Evolutionary conservation across 53 echinoderm and acorn worm genomes (phyloP).

Genomic region (Glandiceps talaboti): DNA sequence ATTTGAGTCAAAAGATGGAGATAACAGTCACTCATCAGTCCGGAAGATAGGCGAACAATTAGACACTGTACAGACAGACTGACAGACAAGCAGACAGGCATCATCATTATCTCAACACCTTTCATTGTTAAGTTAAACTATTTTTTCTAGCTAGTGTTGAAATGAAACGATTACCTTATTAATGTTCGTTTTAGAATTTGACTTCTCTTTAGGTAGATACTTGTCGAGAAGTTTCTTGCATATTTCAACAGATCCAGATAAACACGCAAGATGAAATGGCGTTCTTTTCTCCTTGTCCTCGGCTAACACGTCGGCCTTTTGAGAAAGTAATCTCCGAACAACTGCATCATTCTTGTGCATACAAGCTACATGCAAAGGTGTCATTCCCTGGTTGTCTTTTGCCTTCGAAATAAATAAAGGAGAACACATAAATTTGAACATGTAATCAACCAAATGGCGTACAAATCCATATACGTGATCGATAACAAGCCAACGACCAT

Average conservation of each 20-base stretch:
- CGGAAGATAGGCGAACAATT: too few species aligned
- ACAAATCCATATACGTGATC: too few species aligned
- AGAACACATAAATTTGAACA: background rate
- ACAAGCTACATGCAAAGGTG: slow-evolving; percentile 76
- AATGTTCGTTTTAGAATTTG: too few species aligned
- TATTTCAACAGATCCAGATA: slow-evolving; percentile 53
- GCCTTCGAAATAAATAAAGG: slow-evolving; percentile 17
- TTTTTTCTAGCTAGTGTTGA: background rate
- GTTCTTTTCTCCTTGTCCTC: slow-evolving; percentile 68
- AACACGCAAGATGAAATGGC: slow-evolving; percentile 61
- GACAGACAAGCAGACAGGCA: too few species aligned
- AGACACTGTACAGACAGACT: too few species aligned
- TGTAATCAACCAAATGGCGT: too few species aligned
- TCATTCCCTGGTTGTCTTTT: slow-evolving; percentile 75
- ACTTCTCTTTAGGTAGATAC: too few species aligned
- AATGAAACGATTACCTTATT: background rate
- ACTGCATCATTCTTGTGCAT: slow-evolving; percentile 72
- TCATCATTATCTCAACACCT: too few species aligned
- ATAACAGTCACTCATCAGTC: slow-evolving; percentile 72
- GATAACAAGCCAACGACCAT: too few species aligned
- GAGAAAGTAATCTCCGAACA: slow-evolving; percentile 51
- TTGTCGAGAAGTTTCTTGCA: slow-evolving; percentile 57
- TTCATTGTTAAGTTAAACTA: background rate
- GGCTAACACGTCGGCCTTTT: slow-evolving; percentile 40
- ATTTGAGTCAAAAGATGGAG: too few species aligned